phyloP scores from a whole-genome alignment of 2,113 vertebrate species.

The Ursus arctos region DNA sequence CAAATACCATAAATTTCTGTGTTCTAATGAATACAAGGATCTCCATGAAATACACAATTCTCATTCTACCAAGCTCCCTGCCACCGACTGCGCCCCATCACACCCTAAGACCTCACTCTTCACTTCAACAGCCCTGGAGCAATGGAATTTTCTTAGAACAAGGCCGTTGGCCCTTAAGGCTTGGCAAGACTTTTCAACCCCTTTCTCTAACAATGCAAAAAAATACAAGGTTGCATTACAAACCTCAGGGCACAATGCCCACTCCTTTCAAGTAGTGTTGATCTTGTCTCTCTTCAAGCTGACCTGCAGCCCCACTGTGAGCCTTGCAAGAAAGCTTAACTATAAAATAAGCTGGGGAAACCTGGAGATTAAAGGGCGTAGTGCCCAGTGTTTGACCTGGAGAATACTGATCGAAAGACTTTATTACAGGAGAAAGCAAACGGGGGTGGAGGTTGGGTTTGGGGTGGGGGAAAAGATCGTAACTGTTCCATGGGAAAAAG shows the following conservation, averaged over 20 bases:
- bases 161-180: background rate
- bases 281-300: constrained; percentile 26
- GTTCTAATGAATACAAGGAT: background rate
- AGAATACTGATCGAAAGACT: constrained; percentile 31
- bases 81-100: accelerated
- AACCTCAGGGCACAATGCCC: background rate
- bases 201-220: constrained; percentile 42
- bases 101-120: background rate
- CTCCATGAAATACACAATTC: background rate
- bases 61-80: background rate
- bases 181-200: background rate
- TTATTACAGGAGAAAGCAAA: background rate
- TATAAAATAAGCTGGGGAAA: constrained; percentile 1
- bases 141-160: background rate
- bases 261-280: constrained; percentile 20
- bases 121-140: background rate
- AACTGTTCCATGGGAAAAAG: background rate
- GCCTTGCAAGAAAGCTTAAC: background rate
- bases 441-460: too few species aligned
- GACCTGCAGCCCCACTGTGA: background rate
- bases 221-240: constrained; percentile 17
- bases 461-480: background rate
- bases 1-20: background rate
- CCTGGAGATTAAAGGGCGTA: background rate
- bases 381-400: constrained; percentile 8